Evolutionary conservation across 2,888 invertebrate species (phyloP).

Genomic region (Slavum lentiscoides): DNA sequence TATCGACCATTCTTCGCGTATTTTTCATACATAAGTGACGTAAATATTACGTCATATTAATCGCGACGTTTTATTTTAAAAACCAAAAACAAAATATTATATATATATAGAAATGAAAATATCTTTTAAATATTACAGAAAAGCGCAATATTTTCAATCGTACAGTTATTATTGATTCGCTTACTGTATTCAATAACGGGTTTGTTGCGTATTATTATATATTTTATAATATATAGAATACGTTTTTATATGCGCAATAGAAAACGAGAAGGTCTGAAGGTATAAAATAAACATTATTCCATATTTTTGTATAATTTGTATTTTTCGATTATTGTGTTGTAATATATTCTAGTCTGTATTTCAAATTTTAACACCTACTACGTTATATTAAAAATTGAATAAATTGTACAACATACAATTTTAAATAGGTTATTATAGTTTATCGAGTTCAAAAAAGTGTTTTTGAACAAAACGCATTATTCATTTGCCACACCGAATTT

Average conservation of each 20-base stretch:
- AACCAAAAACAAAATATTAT: not conserved
- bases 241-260: not conserved
- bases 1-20: not conserved
- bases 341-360: not conserved
- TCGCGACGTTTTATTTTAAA: not conserved
- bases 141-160: not conserved
- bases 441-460: not conserved
- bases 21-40: not conserved
- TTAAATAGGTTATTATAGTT: not conserved
- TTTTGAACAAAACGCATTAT: constrained; percentile 17
- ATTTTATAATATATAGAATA: too few species aligned
- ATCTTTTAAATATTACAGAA: not conserved
- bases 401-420: not conserved
- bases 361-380: not conserved
- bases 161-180: not conserved
- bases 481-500: not conserved
- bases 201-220: not conserved
- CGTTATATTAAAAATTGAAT: too few species aligned
- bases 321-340: not conserved
- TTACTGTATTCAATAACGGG: not conserved
- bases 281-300: not conserved
- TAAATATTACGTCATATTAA: not conserved
- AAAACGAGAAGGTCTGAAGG: not conserved
- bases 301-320: not conserved
- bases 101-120: not conserved